Evolutionary conservation across 92 coral and sea anemone species (phyloP), one percentile per base, ranked within the genome.

Genomic region (Parazoanthus darwini): DNA sequence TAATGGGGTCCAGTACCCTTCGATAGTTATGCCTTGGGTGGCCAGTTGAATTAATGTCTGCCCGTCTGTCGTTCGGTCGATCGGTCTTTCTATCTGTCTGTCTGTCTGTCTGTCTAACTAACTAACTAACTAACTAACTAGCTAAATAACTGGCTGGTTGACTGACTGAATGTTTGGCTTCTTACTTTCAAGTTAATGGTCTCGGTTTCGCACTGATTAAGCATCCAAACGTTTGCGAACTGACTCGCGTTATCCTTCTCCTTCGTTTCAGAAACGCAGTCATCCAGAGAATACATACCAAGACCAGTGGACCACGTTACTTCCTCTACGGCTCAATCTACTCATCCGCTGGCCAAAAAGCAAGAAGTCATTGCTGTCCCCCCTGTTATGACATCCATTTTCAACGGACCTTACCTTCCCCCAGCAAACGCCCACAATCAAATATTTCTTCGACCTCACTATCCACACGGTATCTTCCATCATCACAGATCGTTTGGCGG

Each of bases 391-490:
- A 82, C 94, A 15, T 92, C 94, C 37, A 90, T 86, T 37, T 86
- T 92, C 35, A 85, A 86, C 38, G 93, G 89, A n/a, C 93, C 94
- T 18, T 90, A 92, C 72, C 93, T 90, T 6, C 93, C 93, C 37
- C 93, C 94, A n/a, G 93, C 91, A 37, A 80, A 90, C 74, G 91
- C 91, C 38, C 91, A 90, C 70, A 92, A 92, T 80, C 93, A 92
- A 63, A 82, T 92, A 38, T 90, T 82, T 37, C 85, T 92, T 79
- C 90, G 89, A 54, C 93, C 93, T 46, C 89, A 82, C 73, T 92
- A 91, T 18, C 72, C 80, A 29, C 86, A 77, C 44, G 87, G 33
- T 22, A 78, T 89, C 70, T 85, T 90, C 15, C 85, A 81, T 63
- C 90, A 74, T 18, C 89, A 80, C 58, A 80, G 83, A 5, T 39